Base-by-base conservation (phyloP, 2,888 invertebrate species). In the Callinectes sapidus region DNA sequence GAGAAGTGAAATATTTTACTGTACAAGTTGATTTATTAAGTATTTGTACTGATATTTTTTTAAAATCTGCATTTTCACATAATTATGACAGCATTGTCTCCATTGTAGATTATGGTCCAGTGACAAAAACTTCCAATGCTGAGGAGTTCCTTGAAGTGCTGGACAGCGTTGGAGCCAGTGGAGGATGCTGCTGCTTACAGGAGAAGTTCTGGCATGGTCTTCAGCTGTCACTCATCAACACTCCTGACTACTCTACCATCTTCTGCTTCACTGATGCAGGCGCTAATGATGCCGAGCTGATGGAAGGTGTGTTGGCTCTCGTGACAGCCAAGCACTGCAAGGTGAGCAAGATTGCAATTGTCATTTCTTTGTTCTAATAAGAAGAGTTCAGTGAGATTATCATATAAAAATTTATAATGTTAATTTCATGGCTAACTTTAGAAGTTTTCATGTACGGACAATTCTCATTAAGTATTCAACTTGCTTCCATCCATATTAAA, bases 211-310 rank as follows among this genome's bases (percentile, higher is more conserved):
- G 92, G 92, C 90, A 88, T 42, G 92, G 90, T 2, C 90, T 92
- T n/a, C 87, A 91, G 90, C 61, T 91, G 18, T 90, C 92, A 10
- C 81, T 92, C 8, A 81, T 42, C 55, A 81, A 90, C 85, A 91
- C 92, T 23, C 92, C 92, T 2, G 92, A 92, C 61, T 92, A 92
- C 32, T 91, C 92, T n/a, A 91, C 42, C 39, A 85, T 92, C 32
- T 92, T 88, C 88, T 91, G 90, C 85, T 92, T 92, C 81, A 92
- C 92, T 23, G 92, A 92, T 61, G 92, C 92, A 23, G 92, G 92
- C 81, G 92, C 87, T 55, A 87, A 92, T 42, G 92, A 92, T 61
- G 90, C 88, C 0, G 90, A 92, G 61, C 88, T 92, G 28, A 92
- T 92, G 92, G 92, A 92, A 13, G 91, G 92, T 18, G 90, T 90